Evolutionary conservation across 2,797 vertebrate species (phyloP).

Genomic region (Enteromius fasciolatus): DNA sequence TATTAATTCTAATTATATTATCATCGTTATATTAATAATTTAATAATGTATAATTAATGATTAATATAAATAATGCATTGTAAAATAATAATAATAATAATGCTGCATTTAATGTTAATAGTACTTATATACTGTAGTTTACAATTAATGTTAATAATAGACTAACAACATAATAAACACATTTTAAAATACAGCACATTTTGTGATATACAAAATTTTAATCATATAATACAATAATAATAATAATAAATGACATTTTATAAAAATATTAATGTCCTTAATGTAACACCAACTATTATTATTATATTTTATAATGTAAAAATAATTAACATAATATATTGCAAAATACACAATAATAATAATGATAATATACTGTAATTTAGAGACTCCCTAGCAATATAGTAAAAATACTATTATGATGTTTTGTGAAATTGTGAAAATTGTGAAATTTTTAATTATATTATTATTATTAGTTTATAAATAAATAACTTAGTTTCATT

Average conservation of each 20-base stretch:
- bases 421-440: too few relatives aligned
- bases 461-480: too few relatives aligned
- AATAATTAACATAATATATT: too few relatives aligned
- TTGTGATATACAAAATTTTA: neutral
- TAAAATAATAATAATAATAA: neutral
- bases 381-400: neutral
- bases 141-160: neutral
- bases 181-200: neutral
- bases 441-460: too few relatives aligned
- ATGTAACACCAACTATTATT: neutral
- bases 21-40: neutral
- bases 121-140: neutral
- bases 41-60: neutral
- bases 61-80: neutral
- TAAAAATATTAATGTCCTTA: neutral
- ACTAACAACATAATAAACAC: neutral
- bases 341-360: too few relatives aligned
- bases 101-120: neutral
- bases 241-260: neutral
- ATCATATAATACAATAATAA: neutral
- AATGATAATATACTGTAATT: neutral
- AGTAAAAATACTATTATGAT: neutral
- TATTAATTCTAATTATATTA: too few relatives aligned
- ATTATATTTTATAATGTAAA: too few relatives aligned
- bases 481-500: too few relatives aligned